Conservation (phyloP, 2,888 invertebrate genomes). For the Zele albiditarsus region DNA sequence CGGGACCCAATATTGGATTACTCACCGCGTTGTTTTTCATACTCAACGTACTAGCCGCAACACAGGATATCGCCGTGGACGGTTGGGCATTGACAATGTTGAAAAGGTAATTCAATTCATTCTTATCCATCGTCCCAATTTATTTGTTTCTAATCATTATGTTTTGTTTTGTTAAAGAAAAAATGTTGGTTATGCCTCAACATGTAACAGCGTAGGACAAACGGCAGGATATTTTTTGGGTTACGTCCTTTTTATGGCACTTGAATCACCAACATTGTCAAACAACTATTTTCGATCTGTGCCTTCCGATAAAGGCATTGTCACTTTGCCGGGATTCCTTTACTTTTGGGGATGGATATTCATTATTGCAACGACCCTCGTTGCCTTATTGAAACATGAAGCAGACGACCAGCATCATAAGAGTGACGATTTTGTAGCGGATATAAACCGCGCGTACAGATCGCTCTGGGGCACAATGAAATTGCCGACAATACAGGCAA, state of each 20-base stretch:
- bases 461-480: slow-evolving; percentile 88
- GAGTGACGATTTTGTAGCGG: slow-evolving; percentile 71
- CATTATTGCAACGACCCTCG: slow-evolving; percentile 89
- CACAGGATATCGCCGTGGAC: slow-evolving; percentile 99
- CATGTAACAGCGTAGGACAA: slow-evolving; percentile 99
- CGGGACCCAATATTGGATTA: slow-evolving; percentile 81
- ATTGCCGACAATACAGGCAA: slow-evolving; percentile 85
- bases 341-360: slow-evolving; percentile 97
- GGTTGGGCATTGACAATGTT: slow-evolving; percentile 99
- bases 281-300: slow-evolving; percentile 89
- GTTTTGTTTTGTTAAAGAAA: slow-evolving; percentile 75
- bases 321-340: slow-evolving; percentile 86
- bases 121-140: no score
- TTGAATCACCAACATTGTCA: slow-evolving; percentile 97
- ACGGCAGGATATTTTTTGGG: slow-evolving; percentile 98
- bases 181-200: slow-evolving; percentile 98
- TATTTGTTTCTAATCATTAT: background rate
- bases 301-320: slow-evolving; percentile 82
- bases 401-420: slow-evolving; percentile 71
- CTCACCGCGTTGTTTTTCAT: slow-evolving; percentile 91
- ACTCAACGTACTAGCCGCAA: slow-evolving; percentile 97
- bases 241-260: slow-evolving; percentile 95
- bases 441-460: slow-evolving; percentile 84
- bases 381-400: slow-evolving; percentile 92
- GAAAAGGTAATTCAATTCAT: slow-evolving; percentile 78